Base-by-base conservation (phyloP, 2,113 vertebrate species). In the Amphilophus citrinellus region DNA sequence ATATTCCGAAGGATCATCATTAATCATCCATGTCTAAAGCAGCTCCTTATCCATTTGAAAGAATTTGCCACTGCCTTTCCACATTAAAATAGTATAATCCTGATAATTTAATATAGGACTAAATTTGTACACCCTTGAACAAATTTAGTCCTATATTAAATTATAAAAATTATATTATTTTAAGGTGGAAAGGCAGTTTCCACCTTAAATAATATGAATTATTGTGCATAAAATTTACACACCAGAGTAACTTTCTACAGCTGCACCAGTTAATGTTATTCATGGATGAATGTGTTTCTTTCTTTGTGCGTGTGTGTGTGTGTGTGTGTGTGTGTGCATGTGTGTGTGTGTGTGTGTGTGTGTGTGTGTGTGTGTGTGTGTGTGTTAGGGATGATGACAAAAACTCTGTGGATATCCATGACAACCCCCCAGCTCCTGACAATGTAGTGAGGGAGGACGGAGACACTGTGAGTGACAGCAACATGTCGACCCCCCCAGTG, bases 361-460 rank as follows among this genome's bases (percentile, higher is more conserved):
- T 83, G 44, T 83, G 44, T 53, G 3, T 17, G 10, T 86, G 18
- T 83, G 44, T 53, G 3, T 17, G 10, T 85, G 11, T 77, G 32
- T 42, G 4, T 17, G 17, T 88, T 61, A 95, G 95, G 77, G 93
- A 94, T 71, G 95, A 95, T 53, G 95, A 95, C 83, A 95, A 95
- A 88, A 84, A 95, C 86, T 95, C 95, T 9, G 79, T 95, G 87
- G 95, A 95, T 87, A 91, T 95, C 89, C 95, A 95, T 84, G 95
- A 95, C 90, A 94, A 95, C 81, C 95, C 95, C 71, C 94, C 94
- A 39, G 91, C 84, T 60, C 95, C 95, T 63, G 95, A 95, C 61
- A 95, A 95, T 27, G 76, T 95, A 14, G 91, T 95, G 79, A 93
- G 47, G 76, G 95, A 95, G 87, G 95, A 95, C 0, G 94, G 93